Conservation (phyloP, 2,113 vertebrate species). For the Puma concolor region DNA sequence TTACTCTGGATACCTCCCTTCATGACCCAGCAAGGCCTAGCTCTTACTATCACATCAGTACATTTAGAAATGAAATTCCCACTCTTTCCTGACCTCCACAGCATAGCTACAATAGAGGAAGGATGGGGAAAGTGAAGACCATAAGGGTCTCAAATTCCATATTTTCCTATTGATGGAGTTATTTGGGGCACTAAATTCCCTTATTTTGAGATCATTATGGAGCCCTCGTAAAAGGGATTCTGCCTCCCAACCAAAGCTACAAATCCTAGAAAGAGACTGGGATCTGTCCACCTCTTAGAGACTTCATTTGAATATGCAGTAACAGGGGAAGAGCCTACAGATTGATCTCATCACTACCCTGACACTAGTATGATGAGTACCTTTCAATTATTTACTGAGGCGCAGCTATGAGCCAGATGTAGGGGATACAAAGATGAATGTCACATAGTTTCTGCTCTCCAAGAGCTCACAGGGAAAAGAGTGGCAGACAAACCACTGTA, state of each 20-base stretch:
- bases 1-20: not conserved
- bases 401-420: not conserved
- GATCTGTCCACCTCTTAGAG: not conserved
- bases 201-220: not conserved
- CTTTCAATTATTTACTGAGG: conserved; percentile 43
- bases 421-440: not conserved
- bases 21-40: not conserved
- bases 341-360: not conserved
- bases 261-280: not conserved
- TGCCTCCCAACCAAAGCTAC: not conserved
- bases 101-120: not conserved
- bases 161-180: not conserved
- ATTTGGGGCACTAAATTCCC: not conserved
- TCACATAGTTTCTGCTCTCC: not conserved
- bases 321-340: not conserved
- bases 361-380: not conserved
- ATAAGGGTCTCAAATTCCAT: not conserved
- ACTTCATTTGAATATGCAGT: not conserved
- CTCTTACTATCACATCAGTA: not conserved
- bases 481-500: not conserved
- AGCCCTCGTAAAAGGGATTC: not conserved
- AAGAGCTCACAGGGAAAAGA: not conserved
- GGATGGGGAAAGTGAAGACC: not conserved
- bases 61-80: not conserved
- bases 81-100: not conserved